Evolutionary conservation across 2,797 vertebrate genomes (phyloP).

Genomic region (Labroides dimidiatus): DNA sequence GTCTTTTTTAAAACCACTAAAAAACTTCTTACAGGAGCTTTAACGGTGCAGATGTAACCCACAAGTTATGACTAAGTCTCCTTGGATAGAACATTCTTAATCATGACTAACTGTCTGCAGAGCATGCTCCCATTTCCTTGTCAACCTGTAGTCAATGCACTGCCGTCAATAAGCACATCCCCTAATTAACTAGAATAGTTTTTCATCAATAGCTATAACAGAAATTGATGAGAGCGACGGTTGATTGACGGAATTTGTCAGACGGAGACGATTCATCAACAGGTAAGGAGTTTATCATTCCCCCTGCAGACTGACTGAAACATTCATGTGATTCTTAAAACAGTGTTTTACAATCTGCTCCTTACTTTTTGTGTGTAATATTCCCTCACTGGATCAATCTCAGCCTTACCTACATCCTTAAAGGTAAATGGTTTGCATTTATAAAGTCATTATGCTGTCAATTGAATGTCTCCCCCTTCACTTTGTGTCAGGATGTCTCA

Average conservation of each 20-base stretch:
- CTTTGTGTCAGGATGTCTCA: slow-evolving; percentile 47
- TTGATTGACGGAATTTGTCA: slow-evolving; percentile 69
- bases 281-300: slow-evolving; percentile 71
- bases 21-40: neutral
- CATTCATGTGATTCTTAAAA: too few species aligned
- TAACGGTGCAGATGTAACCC: slow-evolving; percentile 25
- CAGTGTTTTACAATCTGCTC: slow-evolving; percentile 51
- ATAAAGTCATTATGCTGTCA: slow-evolving; percentile 71
- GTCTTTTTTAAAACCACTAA: too few species aligned
- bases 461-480: slow-evolving; percentile 53
- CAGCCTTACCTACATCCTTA: slow-evolving; percentile 40
- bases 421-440: slow-evolving; percentile 59
- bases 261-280: slow-evolving; percentile 71
- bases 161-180: slow-evolving; percentile 80
- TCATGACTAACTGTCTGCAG: slow-evolving; percentile 13
- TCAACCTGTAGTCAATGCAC: slow-evolving; percentile 63
- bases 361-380: slow-evolving; percentile 26
- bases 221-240: slow-evolving; percentile 72
- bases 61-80: slow-evolving; percentile 34
- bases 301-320: slow-evolving; percentile 60
- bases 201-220: slow-evolving; percentile 82
- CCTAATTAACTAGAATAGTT: slow-evolving; percentile 84
- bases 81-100: slow-evolving; percentile 39
- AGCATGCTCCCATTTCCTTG: slow-evolving; percentile 52
- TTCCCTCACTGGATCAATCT: slow-evolving; percentile 45